Percentiles rank a stretch among this genome's conserved stretches.
phyloP scores from a whole-genome alignment of 2,797 vertebrate genomes.

The Poeciliopsis presidionis region DNA sequence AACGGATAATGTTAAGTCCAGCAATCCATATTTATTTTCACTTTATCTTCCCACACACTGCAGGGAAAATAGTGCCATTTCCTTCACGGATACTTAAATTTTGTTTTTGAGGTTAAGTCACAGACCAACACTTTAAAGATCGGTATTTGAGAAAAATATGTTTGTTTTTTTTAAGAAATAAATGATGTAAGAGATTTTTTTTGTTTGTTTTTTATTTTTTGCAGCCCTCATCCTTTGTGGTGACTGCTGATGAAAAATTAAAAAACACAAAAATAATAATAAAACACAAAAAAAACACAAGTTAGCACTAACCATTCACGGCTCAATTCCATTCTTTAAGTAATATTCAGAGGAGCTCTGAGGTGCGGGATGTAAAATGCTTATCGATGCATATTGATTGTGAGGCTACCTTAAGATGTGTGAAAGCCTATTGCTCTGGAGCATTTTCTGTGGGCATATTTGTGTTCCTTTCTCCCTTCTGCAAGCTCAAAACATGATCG shows the following conservation, averaged over 20 bases:
- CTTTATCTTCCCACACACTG: neutral
- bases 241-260: conserved; percentile 3
- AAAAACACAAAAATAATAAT: neutral
- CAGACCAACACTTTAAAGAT: neutral
- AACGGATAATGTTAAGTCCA: neutral
- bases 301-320: conserved; percentile 14
- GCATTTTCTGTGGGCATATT: conserved; percentile 32
- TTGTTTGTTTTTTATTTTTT: neutral
- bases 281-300: conserved; percentile 3
- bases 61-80: neutral
- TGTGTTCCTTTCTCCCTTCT: conserved; percentile 14
- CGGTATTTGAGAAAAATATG: neutral
- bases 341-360: conserved; percentile 33
- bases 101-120: conserved; percentile 1
- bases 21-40: neutral
- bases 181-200: neutral
- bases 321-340: conserved; percentile 27
- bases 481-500: conserved; percentile 32
- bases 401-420: conserved; percentile 43
- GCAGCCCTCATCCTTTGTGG: neutral
- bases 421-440: conserved; percentile 43
- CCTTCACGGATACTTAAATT: neutral
- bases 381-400: conserved; percentile 59
- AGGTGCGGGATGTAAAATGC: conserved; percentile 42
- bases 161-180: neutral